Evolutionary conservation across 2,888 invertebrate species (phyloP), one percentile per base, ranked within the genome.

Genomic region (Zele albiditarsus): DNA sequence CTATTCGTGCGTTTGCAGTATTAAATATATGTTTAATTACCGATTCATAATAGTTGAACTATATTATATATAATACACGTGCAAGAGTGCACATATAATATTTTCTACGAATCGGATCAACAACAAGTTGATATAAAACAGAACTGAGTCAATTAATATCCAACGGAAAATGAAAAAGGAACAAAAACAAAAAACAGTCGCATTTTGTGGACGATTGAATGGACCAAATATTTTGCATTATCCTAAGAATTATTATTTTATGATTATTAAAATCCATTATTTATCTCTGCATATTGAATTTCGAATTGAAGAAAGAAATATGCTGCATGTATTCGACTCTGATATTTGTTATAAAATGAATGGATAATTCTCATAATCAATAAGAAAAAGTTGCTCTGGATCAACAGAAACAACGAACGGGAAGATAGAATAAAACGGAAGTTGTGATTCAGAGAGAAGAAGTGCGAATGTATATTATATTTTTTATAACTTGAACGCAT

Each of bases 171-270:
- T n/a, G 25, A 31, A 53, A 31, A 20, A 38, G 2, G 8, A 10
- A 6, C 20, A 31, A 57, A 31, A 53, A 46, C n/a, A 3, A 23
- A 53, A 53, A 20, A 53, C 53, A 53, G 53, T 53, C 53, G 20
- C 20, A 8, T 53, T 53, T 20, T 53, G 23, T n/a, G 53, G 53
- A 53, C 53, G 53, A 80, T 79, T 74, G 82, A 85, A 87, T 87
- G 85, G 87, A 89, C 89, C 89, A 89, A 89, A 89, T 89, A 89
- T n/a, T 89, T 87, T 83, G 82, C 84, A 85, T 80, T 81, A 80
- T 70, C 73, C 73, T 82, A 85, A 87, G 85, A 76, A 79, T 81
- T 82, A 82, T 83, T 79, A 79, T 82, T 80, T 80, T 80, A 76
- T 78, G 20, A 65, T 38, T 78, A 81, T 74, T 80, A 71, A 79